phyloP scores from a whole-genome alignment of 2,113 vertebrate species.

The Tamias sibiricus region DNA sequence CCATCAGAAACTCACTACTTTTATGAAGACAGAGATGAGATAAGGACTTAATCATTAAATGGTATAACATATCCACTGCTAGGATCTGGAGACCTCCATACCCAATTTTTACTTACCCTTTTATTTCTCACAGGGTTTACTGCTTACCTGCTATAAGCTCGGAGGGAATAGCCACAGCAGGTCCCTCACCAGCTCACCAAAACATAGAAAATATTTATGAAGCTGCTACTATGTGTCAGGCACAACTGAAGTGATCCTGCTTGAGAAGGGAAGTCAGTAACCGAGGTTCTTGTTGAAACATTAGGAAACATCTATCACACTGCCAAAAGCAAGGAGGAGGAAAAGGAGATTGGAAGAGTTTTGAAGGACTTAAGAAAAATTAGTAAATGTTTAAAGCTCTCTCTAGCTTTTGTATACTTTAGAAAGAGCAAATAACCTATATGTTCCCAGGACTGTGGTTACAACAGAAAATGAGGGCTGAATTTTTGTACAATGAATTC shows the following conservation, averaged over 20 bases:
- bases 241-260: conserved; percentile 42
- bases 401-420: conserved; percentile 64
- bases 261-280: conserved; percentile 76
- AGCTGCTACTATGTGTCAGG: not conserved
- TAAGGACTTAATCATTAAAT: not conserved
- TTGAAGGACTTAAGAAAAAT: conserved; percentile 68
- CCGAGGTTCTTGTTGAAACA: conserved; percentile 69
- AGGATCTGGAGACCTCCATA: not conserved
- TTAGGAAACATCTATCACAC: conserved; percentile 72
- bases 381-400: conserved; percentile 70
- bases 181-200: not conserved
- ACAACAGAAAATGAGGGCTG: conserved; percentile 73
- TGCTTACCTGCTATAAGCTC: not conserved
- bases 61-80: not conserved
- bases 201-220: not conserved
- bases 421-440: conserved; percentile 74
- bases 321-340: conserved; percentile 71
- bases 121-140: not conserved
- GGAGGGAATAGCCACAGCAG: not conserved
- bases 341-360: not conserved
- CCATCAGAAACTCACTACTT: conserved; percentile 26
- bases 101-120: not conserved
- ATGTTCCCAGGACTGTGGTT: conserved; percentile 76
- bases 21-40: conserved; percentile 21
- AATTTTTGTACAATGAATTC: too few species aligned